Conservation (phyloP, 2,113 vertebrate genomes). For the Plectropomus leopardus region DNA sequence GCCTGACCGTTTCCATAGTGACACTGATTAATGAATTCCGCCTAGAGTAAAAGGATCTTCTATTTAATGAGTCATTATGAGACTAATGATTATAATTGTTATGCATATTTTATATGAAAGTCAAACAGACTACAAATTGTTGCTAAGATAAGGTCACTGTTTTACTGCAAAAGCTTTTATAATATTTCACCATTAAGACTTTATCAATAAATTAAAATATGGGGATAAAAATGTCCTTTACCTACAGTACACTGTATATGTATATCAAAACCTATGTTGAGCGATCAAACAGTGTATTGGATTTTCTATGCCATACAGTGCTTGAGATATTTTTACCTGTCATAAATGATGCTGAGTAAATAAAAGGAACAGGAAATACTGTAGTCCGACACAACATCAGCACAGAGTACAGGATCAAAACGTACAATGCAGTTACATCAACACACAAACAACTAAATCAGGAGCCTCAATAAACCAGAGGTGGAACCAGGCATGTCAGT, state of each 20-base stretch:
- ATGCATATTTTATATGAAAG: background rate
- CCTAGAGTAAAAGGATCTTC: background rate
- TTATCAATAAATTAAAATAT: background rate
- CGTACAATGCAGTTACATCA: background rate
- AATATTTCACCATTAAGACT: background rate
- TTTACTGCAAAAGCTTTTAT: background rate
- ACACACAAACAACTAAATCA: background rate
- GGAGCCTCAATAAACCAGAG: too few relatives aligned
- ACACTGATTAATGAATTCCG: background rate
- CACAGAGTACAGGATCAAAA: background rate
- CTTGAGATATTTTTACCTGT: too few relatives aligned
- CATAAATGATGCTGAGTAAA: too few relatives aligned
- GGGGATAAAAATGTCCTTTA: background rate
- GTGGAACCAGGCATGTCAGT: too few relatives aligned
- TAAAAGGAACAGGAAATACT: too few relatives aligned
- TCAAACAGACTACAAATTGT: background rate
- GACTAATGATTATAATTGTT: background rate
- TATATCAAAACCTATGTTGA: too few relatives aligned
- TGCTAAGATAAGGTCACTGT: background rate
- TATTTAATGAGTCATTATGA: slow-evolving; percentile 6
- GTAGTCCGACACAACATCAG: background rate
- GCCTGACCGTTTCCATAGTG: background rate
- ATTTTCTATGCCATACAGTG: too few relatives aligned
- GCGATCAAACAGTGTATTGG: too few relatives aligned
- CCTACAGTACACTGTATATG: too few relatives aligned